Evolutionary conservation across 2,888 invertebrate genomes (phyloP).

Genomic region (Ectemnius cavifrons): DNA sequence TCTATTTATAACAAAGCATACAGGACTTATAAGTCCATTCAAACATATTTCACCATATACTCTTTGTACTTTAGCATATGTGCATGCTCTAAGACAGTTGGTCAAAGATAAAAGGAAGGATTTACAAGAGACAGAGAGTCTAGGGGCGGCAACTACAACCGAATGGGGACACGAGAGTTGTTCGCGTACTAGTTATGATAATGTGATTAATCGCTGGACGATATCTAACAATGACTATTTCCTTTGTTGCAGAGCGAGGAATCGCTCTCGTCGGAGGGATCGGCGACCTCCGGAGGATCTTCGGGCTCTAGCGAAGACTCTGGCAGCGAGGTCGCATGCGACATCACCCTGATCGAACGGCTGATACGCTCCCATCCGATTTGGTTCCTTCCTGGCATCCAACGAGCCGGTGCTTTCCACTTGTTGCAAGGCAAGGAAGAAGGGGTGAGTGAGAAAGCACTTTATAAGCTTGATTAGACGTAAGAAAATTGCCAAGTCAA

Average conservation of each 20-base stretch:
- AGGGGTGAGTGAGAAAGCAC: slow-evolving; percentile 83
- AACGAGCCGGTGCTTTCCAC: slow-evolving; percentile 95
- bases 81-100: no score
- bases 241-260: slow-evolving; percentile 81
- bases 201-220: no score
- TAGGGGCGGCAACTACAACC: no score
- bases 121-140: no score
- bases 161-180: no score
- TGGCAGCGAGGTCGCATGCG: slow-evolving; percentile 88
- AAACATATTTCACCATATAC: no score
- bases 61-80: no score
- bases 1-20: no score
- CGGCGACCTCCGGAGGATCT: slow-evolving; percentile 76
- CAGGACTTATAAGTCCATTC: no score
- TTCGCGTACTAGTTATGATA: no score
- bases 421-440: slow-evolving; percentile 95
- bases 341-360: slow-evolving; percentile 91
- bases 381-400: slow-evolving; percentile 96
- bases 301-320: slow-evolving; percentile 78
- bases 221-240: no score
- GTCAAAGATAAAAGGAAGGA: no score
- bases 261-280: slow-evolving; percentile 83
- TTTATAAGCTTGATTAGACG: slow-evolving; percentile 47
- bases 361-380: slow-evolving; percentile 95
- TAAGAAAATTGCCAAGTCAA: slow-evolving; percentile 45